phyloP scores from a whole-genome alignment of 2,888 invertebrate species.

The Apamea monoglypha region DNA sequence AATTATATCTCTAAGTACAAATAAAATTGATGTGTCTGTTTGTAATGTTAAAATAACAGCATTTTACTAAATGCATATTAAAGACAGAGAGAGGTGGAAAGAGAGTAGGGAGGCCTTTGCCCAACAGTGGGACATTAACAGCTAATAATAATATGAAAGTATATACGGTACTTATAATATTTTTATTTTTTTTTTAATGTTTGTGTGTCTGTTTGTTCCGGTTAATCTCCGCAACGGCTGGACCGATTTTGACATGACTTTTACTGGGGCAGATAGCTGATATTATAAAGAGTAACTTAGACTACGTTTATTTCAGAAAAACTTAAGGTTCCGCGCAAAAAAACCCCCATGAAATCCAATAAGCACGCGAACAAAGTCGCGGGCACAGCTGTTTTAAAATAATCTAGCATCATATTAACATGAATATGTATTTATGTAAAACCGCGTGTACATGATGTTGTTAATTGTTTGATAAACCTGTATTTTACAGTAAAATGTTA shows the following conservation, averaged over 20 bases:
- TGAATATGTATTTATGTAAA: slow-evolving; percentile 43
- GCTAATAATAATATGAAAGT: too few relatives aligned
- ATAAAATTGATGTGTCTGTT: too few relatives aligned
- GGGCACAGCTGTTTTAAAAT: not conserved
- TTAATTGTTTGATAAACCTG: slow-evolving; percentile 37
- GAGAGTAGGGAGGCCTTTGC: too few relatives aligned
- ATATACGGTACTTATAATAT: too few relatives aligned
- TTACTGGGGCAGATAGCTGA: not conserved
- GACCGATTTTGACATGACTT: not conserved
- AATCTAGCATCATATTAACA: slow-evolving; percentile 16
- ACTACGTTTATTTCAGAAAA: not conserved
- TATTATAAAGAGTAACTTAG: not conserved
- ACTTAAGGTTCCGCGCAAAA: not conserved
- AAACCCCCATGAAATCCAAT: not conserved
- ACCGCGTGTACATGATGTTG: slow-evolving; percentile 62
- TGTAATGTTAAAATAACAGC: too few relatives aligned
- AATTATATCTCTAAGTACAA: not conserved
- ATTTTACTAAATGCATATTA: too few relatives aligned
- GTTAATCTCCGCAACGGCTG: not conserved
- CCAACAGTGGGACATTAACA: too few relatives aligned
- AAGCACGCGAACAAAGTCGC: not conserved
- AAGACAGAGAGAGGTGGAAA: too few relatives aligned
- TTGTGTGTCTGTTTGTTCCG: not conserved
- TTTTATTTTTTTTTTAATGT: too few relatives aligned
- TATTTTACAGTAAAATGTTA: slow-evolving; percentile 60